Evolutionary conservation across 2,888 invertebrate genomes (phyloP).

Genomic region (Muscina levida): DNA sequence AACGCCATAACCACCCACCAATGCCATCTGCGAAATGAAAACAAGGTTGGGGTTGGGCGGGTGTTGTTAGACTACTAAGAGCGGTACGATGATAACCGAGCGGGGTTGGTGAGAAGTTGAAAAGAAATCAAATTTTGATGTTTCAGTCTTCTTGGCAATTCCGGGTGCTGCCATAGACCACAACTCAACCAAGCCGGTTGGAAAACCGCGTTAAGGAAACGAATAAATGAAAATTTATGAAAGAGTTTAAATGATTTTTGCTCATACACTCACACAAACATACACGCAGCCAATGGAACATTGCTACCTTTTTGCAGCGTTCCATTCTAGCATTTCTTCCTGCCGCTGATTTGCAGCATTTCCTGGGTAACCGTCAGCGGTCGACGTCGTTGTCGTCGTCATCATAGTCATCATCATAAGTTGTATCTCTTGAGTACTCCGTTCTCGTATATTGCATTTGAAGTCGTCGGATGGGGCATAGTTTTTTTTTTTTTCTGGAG

Average conservation of each 20-base stretch:
- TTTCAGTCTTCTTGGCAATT: slow-evolving; percentile 39
- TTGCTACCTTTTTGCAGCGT: slow-evolving; percentile 16
- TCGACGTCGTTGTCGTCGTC: too few species aligned
- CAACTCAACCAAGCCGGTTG: slow-evolving; percentile 38
- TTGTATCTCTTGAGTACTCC: slow-evolving; percentile 31
- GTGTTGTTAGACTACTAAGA: too few species aligned
- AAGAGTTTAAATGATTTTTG: slow-evolving; percentile 57
- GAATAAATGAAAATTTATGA: slow-evolving; percentile 61
- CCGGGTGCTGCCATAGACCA: slow-evolving; percentile 44
- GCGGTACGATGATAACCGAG: too few species aligned
- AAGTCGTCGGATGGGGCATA: slow-evolving; percentile 42
- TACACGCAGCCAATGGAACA: slow-evolving; percentile 35
- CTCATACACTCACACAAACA: too few species aligned
- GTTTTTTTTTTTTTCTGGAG: too few species aligned
- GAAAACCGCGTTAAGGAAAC: slow-evolving; percentile 36
- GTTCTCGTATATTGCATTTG: slow-evolving; percentile 44
- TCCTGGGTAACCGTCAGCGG: slow-evolving; percentile 54
- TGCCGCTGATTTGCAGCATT: background rate
- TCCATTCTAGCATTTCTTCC: background rate
- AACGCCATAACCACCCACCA: background rate
- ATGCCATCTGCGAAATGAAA: background rate
- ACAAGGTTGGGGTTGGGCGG: background rate
- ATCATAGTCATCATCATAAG: too few species aligned
- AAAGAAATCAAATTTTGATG: slow-evolving; percentile 61
- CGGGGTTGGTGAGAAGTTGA: too few species aligned